Evolutionary conservation across 2,113 vertebrate genomes (phyloP).

Genomic region (Calypte anna): DNA sequence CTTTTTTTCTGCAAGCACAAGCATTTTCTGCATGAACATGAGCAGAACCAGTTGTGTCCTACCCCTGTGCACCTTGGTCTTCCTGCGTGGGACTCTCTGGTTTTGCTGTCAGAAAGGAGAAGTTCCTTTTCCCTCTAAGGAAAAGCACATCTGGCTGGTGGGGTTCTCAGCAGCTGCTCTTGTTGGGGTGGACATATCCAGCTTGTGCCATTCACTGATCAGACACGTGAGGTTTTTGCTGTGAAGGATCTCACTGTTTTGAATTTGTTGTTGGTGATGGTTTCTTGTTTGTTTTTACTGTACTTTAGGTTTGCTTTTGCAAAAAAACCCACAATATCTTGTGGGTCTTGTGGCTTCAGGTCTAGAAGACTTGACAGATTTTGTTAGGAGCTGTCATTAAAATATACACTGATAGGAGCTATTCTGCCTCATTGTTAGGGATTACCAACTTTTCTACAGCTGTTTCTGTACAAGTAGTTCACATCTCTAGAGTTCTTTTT

Average conservation of each 20-base stretch:
- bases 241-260: neutral
- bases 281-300: too few relatives aligned
- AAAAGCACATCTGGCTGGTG: neutral
- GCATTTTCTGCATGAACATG: fast-evolving
- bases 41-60: fast-evolving
- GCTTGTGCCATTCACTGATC: fast-evolving
- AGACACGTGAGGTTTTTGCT: neutral
- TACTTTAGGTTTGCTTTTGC: neutral
- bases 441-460: neutral
- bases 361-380: neutral
- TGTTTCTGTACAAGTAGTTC: neutral
- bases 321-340: neutral
- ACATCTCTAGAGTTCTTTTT: neutral
- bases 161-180: fast-evolving
- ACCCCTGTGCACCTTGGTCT: fast-evolving
- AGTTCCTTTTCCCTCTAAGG: neutral
- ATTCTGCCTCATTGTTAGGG: neutral
- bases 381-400: neutral
- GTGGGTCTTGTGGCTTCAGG: neutral
- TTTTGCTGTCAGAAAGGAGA: neutral
- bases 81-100: fast-evolving
- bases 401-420: neutral
- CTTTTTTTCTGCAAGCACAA: neutral
- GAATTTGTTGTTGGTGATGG: neutral
- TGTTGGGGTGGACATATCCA: neutral